Conservation (phyloP, 2,888 invertebrate species). For the Cepaea hortensis region DNA sequence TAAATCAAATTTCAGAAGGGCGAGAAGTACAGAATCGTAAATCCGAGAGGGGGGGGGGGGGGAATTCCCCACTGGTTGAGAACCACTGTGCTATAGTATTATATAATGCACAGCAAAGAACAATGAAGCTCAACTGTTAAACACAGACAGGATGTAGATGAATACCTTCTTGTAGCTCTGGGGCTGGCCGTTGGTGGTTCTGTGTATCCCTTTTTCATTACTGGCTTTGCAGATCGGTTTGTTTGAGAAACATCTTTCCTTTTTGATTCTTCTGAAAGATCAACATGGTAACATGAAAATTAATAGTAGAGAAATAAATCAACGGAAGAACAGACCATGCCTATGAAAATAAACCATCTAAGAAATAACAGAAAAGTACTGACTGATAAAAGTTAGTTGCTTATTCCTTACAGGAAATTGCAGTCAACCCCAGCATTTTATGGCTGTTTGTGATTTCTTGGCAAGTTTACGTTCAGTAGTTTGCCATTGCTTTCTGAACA, state of each 20-base stretch:
- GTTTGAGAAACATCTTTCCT: slow-evolving; percentile 37
- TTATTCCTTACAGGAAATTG: too few relatives aligned
- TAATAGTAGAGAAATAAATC: too few relatives aligned
- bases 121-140: neutral
- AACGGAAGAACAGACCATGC: neutral
- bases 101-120: neutral
- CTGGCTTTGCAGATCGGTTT: slow-evolving; percentile 37
- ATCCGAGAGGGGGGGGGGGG: too few relatives aligned
- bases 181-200: slow-evolving; percentile 45
- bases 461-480: too few relatives aligned
- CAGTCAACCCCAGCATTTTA: too few relatives aligned
- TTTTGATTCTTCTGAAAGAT: slow-evolving; percentile 34
- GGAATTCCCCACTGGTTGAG: too few relatives aligned
- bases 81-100: too few relatives aligned
- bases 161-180: slow-evolving; percentile 38
- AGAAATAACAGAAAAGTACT: neutral
- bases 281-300: neutral
- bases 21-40: too few relatives aligned
- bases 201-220: slow-evolving; percentile 47
- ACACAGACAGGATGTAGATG: neutral
- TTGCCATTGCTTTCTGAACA: too few relatives aligned
- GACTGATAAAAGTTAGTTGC: too few relatives aligned
- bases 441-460: too few relatives aligned
- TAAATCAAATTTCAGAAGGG: too few relatives aligned
- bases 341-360: neutral